Base-by-base conservation (phyloP, 2,888 invertebrate species). In the Erebia aethiops region DNA sequence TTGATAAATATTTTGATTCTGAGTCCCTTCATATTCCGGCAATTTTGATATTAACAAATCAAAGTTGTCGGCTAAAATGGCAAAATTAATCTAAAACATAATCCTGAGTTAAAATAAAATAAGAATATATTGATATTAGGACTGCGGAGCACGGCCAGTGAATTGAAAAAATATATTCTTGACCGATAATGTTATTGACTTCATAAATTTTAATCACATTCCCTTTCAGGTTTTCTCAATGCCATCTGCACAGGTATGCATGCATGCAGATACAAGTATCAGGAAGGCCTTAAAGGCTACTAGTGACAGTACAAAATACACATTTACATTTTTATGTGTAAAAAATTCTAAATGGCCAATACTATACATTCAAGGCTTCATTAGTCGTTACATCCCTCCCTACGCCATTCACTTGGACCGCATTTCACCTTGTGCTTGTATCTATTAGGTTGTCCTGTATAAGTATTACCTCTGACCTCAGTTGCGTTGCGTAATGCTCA, bases 401-500 rank as follows among this genome's bases (percentile, higher is more conserved):
- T 58, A 16, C 64, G 84, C 89, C 90, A 79, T 88, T 89, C 90
- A 90, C 90, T 90, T 81, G 81, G 84, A 81, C 83, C 80, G 84
- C 87, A 89, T 88, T 89, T 90, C 86, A 89, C 90, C 90, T 90
- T 90, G 90, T 84, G 82, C 83, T 84, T 84, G 75, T 73, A 70
- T 66, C 70, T 63, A 70, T 60, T 71, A 69, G 58, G 67, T 67
- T 76, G 76, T 76, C 73, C 76, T 74, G 71, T 62, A 70, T 64
- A 65, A 54, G 66, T 46, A 74, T 65, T 65, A 65, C 70, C 65
- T 65, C 58, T 52, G 70, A 70, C 70, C 70, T 70, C 70, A 70
- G 43, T 63, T 66, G 68, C 61, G 65, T 68, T 60, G 46, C 49
- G 61, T 62, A 65, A 67, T 56, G 35, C 66, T 16, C 16, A 66